phyloP scores from a whole-genome alignment of 2,797 vertebrate genomes.

The Argyrosomus regius region DNA sequence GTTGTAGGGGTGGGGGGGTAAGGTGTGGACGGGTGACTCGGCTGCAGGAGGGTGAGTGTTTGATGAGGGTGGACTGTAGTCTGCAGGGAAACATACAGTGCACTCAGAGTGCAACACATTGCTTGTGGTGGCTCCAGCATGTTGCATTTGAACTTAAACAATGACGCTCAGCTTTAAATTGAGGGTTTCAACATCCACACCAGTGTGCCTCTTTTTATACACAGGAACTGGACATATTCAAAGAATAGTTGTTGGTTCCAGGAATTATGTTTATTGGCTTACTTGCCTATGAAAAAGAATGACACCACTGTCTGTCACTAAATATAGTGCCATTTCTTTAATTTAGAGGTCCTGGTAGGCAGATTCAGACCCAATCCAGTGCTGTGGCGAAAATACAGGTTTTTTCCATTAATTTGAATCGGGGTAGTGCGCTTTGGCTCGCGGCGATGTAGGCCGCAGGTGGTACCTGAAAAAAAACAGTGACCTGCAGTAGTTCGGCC shows the following conservation, averaged over 20 bases:
- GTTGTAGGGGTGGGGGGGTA: constrained; percentile 1
- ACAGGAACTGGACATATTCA: not conserved
- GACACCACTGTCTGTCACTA: too few relatives aligned
- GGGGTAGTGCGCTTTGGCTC: too few relatives aligned
- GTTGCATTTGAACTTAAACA: constrained; percentile 1
- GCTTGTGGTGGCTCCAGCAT: not conserved
- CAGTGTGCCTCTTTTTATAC: not conserved
- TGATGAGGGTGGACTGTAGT: constrained; percentile 8
- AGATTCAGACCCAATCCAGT: too few relatives aligned
- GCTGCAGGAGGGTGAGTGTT: constrained; percentile 18
- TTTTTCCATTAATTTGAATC: too few relatives aligned
- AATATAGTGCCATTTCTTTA: too few relatives aligned
- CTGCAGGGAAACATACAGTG: constrained; percentile 16
- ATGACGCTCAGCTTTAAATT: not conserved
- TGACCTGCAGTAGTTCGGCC: too few relatives aligned
- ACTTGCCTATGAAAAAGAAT: too few relatives aligned
- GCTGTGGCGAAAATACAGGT: too few relatives aligned
- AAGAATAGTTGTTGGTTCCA: not conserved
- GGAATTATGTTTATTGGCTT: too few relatives aligned
- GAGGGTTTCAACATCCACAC: not conserved
- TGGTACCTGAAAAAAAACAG: too few relatives aligned
- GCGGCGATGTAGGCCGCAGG: too few relatives aligned
- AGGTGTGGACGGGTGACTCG: constrained; percentile 8
- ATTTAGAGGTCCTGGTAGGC: not conserved
- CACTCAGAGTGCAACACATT: not conserved